A percentile compares a stretch with the other conserved stretches of the same genome.
Evolutionary conservation across 2,888 invertebrate species (phyloP).

Genomic region (Eumerus sabulonum): DNA sequence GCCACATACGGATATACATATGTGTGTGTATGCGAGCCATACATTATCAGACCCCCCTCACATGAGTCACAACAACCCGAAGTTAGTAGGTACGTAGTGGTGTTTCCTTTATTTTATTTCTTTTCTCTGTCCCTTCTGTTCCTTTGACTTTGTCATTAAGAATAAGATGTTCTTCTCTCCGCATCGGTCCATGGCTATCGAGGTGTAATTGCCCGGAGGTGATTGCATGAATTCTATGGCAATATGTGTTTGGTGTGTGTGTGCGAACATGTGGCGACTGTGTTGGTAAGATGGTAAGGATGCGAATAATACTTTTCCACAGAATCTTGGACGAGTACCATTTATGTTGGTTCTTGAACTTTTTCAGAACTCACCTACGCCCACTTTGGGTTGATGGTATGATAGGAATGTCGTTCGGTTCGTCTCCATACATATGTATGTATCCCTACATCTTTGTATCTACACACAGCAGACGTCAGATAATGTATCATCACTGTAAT

Average conservation of each 20-base stretch:
- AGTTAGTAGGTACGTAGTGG: too few species aligned
- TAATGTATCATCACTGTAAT: constrained; percentile 30
- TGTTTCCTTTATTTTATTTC: constrained; percentile 27
- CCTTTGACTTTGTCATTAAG: constrained; percentile 63
- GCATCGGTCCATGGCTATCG: constrained; percentile 50
- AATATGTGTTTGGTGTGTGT: constrained; percentile 8
- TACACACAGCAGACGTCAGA: constrained; percentile 16
- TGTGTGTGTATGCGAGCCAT: constrained; percentile 10
- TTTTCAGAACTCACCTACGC: constrained; percentile 38
- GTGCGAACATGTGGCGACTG: not conserved
- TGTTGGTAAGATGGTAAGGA: constrained; percentile 3
- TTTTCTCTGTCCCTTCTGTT: constrained; percentile 40
- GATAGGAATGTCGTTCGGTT: constrained; percentile 27
- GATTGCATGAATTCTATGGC: constrained; percentile 47
- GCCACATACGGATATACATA: constrained; percentile 14
- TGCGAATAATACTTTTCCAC: constrained; percentile 29
- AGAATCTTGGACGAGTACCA: constrained; percentile 33
- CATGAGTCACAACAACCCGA: not conserved
- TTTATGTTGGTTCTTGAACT: constrained; percentile 54
- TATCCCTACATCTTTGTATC: too few species aligned
- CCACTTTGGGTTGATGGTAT: constrained; percentile 36
- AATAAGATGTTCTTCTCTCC: constrained; percentile 59
- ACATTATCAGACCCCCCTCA: too few species aligned
- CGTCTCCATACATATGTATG: not conserved
- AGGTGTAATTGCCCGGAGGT: constrained; percentile 67